Base-by-base conservation (phyloP, 2,113 vertebrate genomes). In the Sula dactylatra region DNA sequence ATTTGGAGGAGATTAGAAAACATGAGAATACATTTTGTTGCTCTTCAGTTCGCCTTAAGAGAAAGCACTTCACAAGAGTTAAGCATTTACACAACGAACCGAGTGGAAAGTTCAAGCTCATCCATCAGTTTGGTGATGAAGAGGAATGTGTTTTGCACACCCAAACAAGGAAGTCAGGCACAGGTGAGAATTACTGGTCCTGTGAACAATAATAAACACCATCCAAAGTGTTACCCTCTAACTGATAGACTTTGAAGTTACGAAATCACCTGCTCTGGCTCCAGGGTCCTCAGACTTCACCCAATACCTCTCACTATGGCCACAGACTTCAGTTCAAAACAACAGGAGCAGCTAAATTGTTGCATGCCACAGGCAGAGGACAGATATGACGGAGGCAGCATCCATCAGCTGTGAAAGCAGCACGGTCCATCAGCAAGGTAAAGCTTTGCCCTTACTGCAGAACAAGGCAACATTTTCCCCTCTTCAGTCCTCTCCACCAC, bases 1-100 rank as follows among this genome's bases (percentile, higher is more conserved):
- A 96, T 81, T 90, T 94, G 92, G 86, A 89, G 59, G 61, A 90
- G 77, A 90, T 95, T 81, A 96, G 90, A 97, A 97, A 95, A 94
- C 65, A 84, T 16, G 45, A 94, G 91, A 93, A 87, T 83, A 83
- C n/a, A 45, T 92, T 91, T 81, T 84, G 71, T 38, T 58, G 66
- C 55, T 95, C 79, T 78, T 92, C 78, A 90, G 54, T 32, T 88
- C 6, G 5, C 42, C 58, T 82, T 76, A 82, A 96, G 81, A 89
- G 82, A 91, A 87, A 90, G 76, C 62, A 89, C 89, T 93, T 85
- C 93, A 85, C 38, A 91, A 78, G 71, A 86, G 84, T 82, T 88
- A 96, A 96, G 95, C 95, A 91, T 80, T 97, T 94, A 93, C 73
- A 93, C 72, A 74, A 54, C 40, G 94, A 86, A 84, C 25, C 0